Evolutionary conservation across 2,888 invertebrate species (phyloP).

Genomic region (Ophraella communa): DNA sequence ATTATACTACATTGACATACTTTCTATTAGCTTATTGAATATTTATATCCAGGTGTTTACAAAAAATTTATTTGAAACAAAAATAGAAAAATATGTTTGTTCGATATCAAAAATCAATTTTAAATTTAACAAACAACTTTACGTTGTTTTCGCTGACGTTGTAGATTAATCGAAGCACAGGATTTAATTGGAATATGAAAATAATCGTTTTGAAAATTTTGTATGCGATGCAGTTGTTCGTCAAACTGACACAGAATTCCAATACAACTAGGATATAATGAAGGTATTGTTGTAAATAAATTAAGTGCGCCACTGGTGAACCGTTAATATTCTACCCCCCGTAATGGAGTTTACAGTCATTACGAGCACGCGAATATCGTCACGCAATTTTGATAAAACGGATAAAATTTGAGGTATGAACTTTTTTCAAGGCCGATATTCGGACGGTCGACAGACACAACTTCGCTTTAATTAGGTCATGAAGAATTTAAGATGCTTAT

Average conservation of each 20-base stretch:
- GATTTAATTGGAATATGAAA: conserved; percentile 3
- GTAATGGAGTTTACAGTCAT: conserved; percentile 49
- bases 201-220: conserved; percentile 2
- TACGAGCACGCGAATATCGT: conserved; percentile 46
- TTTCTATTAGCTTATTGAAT: too few species aligned
- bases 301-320: conserved; percentile 36
- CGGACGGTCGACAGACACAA: too few species aligned
- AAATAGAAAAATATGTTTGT: too few species aligned
- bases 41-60: too few species aligned
- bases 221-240: background rate
- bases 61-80: too few species aligned
- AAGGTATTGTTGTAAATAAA: conserved; percentile 14
- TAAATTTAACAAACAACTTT: background rate
- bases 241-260: conserved; percentile 5
- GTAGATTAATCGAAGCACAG: background rate
- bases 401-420: conserved; percentile 33
- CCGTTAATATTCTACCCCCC: conserved; percentile 39
- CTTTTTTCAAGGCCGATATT: too few species aligned
- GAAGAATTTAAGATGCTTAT: too few species aligned
- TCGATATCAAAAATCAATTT: background rate
- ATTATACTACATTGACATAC: too few species aligned
- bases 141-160: background rate
- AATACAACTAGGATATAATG: conserved; percentile 3
- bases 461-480: too few species aligned
- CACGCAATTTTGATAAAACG: conserved; percentile 47